Evolutionary conservation across 2,888 invertebrate species (phyloP), one percentile per base, ranked within the genome.

Genomic region (Nasonia oneida): DNA sequence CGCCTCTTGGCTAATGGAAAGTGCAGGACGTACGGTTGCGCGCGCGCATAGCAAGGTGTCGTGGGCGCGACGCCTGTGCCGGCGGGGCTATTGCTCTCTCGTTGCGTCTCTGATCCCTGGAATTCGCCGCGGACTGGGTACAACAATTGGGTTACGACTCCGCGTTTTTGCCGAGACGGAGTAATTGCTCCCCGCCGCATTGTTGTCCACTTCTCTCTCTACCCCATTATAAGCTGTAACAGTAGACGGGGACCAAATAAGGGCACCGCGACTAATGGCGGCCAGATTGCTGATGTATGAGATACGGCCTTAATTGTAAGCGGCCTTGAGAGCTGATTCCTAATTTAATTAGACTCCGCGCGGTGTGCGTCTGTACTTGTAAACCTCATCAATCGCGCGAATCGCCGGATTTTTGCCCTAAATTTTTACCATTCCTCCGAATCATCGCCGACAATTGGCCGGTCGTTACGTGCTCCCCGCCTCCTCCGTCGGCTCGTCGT

Each of bases 1-100:
- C 42, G 42, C 42, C 42, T 47, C 42, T 47, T 3, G 50, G 53
- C 53, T 81, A 81, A 81, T 81, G 74, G 81, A 81, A 81, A 81
- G 81, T 74, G 81, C 57, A 37, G n/a, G 50, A 67, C 47, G 79
- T 37, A 50, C 14, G 15, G 5, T 14, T 8, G 18, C 15, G 5
- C 5, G 57, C 12, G 0, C 29, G 42, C 42, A 37, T 37, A 47
- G 42, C 42, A n/a, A 47, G 79, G 70, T 70, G 37, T 15, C 71
- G 47, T 42, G 73, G 71, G 71, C 37, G 71, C 23, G 5, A 39
- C n/a, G 42, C 73, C 14, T n/a, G 18, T 2, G 23, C 37, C 37
- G 3, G 12, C 5, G 73, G n/a, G 18, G n/a, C 23, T n/a, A 8
- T 57, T 57, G 57, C 57, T 57, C 57, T 61, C 57, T 73, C n/a